These are phyloP conservation scores for Dynastes grantii DNA, from an alignment of 2,888 invertebrate genomes.

Conservation along the genomic window DNA sequence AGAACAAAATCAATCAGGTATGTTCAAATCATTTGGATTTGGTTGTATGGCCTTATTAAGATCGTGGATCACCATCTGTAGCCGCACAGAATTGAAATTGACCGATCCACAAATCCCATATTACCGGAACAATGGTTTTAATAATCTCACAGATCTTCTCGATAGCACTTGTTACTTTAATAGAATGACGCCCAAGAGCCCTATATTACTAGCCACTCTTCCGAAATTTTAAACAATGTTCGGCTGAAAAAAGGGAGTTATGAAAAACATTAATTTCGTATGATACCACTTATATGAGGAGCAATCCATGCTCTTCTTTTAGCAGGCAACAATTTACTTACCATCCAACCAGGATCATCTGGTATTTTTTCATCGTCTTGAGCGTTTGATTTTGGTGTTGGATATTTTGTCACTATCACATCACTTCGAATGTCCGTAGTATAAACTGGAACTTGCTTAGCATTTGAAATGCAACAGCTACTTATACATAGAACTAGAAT, in stretches of 20 bases:
- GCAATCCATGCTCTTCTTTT: background rate
- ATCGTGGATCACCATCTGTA: constrained; percentile 62
- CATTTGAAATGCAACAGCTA: background rate
- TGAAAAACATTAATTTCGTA: background rate
- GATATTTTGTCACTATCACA: constrained; percentile 64
- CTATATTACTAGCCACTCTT: constrained; percentile 64
- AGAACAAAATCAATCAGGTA: constrained; percentile 38
- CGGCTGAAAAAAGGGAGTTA: constrained; percentile 61
- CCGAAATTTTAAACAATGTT: constrained; percentile 65
- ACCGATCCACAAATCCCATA: constrained; percentile 68
- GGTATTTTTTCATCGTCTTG: constrained; percentile 47
- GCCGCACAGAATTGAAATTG: constrained; percentile 68
- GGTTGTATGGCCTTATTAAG: constrained; percentile 61
- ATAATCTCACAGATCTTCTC: constrained; percentile 68
- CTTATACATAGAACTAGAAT: background rate
- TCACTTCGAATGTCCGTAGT: constrained; percentile 60
- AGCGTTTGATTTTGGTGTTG: constrained; percentile 32
- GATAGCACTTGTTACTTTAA: constrained; percentile 64
- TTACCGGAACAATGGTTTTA: constrained; percentile 67
- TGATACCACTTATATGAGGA: background rate
- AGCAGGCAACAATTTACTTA: constrained; percentile 10
- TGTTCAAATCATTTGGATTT: constrained; percentile 49
- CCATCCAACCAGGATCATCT: constrained; percentile 46
- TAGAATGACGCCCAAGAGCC: constrained; percentile 65
- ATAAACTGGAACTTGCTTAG: constrained; percentile 16